Percentiles rank a stretch among this genome's conserved stretches.
phyloP scores from a whole-genome alignment of 2,888 invertebrate species.

The Brenthis hecate region DNA sequence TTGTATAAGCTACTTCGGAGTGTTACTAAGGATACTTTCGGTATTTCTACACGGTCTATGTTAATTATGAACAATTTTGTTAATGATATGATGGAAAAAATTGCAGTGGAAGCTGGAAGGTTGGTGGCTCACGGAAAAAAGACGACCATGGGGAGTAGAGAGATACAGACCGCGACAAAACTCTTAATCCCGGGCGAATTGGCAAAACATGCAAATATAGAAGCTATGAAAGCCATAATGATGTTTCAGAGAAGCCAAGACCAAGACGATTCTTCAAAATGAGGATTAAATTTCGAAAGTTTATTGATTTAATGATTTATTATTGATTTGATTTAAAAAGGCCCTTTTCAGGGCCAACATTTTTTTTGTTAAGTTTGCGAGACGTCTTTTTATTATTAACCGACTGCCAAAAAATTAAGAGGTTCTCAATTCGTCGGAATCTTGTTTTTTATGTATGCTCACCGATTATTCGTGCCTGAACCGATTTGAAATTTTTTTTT shows the following conservation, averaged over 20 bases:
- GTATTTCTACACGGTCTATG: conserved; percentile 87
- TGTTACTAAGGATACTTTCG: conserved; percentile 82
- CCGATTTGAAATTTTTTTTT: no score
- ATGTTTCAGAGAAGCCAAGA: conserved; percentile 43
- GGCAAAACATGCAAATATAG: conserved; percentile 86
- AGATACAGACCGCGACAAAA: conserved; percentile 86
- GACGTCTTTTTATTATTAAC: conserved; percentile 4
- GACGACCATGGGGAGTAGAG: conserved; percentile 85
- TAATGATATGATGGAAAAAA: conserved; percentile 87
- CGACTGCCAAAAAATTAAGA: no score
- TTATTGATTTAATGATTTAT: conserved; percentile 18
- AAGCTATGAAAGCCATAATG: conserved; percentile 83
- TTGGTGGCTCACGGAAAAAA: conserved; percentile 84
- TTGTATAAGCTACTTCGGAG: conserved; percentile 84
- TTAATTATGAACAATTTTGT: conserved; percentile 89
- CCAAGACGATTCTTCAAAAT: not conserved
- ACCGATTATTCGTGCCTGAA: no score
- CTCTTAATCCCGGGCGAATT: conserved; percentile 87
- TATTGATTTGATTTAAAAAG: conserved; percentile 17
- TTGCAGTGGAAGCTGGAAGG: conserved; percentile 85
- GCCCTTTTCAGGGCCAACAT: conserved; percentile 20
- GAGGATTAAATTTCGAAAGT: not conserved
- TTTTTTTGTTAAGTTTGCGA: not conserved
- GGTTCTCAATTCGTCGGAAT: no score
- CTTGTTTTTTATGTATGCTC: no score